phyloP scores from a whole-genome alignment of 2,113 vertebrate genomes.

The Dissostichus mawsoni region DNA sequence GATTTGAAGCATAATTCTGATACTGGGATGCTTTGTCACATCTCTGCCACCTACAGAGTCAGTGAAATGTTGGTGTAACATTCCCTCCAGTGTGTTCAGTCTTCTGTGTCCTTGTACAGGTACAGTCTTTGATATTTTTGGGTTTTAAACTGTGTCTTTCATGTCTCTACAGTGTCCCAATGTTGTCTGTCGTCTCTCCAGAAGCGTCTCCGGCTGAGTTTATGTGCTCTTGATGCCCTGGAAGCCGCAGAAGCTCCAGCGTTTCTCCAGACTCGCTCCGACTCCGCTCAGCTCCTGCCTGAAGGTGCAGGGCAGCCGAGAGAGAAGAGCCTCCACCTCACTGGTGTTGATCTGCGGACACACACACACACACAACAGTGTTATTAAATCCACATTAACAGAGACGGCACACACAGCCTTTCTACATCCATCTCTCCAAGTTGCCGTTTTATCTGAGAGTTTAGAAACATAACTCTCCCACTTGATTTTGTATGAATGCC shows the following conservation, averaged over 20 bases:
- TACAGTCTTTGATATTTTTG: conserved; percentile 39
- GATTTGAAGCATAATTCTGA: conserved; percentile 46
- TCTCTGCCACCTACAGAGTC: conserved; percentile 52
- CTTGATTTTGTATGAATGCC: neutral
- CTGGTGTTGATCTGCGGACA: conserved; percentile 88
- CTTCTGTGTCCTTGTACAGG: conserved; percentile 38
- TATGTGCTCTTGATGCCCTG: conserved; percentile 93
- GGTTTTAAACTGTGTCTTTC: conserved; percentile 28
- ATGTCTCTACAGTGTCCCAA: conserved; percentile 34
- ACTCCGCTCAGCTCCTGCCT: conserved; percentile 94
- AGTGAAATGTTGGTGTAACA: conserved; percentile 53
- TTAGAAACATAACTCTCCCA: too few species aligned
- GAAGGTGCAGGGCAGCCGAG: conserved; percentile 93
- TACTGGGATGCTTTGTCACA: conserved; percentile 38
- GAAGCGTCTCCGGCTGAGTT: conserved; percentile 39
- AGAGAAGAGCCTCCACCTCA: conserved; percentile 93
- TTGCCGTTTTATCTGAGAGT: neutral
- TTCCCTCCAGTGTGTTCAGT: conserved; percentile 47
- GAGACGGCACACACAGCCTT: neutral
- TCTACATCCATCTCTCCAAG: neutral
- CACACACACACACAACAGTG: neutral
- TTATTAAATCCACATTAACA: neutral
- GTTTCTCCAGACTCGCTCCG: conserved; percentile 96
- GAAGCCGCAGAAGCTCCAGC: conserved; percentile 98
- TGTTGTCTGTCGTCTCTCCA: conserved; percentile 24